Evolutionary conservation across 2,113 vertebrate species (phyloP), one percentile per base, ranked within the genome.

Genomic region (Parus major): DNA sequence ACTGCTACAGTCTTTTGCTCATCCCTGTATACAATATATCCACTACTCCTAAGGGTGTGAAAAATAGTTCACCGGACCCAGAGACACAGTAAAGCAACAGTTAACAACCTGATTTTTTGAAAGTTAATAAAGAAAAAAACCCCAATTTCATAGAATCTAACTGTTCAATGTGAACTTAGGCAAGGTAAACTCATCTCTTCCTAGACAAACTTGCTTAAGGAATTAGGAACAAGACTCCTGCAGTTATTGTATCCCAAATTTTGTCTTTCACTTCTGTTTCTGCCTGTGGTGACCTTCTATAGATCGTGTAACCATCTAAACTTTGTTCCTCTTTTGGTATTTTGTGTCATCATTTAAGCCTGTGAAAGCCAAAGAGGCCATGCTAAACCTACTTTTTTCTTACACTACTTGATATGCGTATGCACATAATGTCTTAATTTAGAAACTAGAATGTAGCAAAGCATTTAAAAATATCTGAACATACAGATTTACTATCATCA

Each of bases 41-140:
- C 82, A 8, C 63, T 93, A 70, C 71, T 96, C 77, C 89, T 89
- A 82, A 85, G 91, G 76, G 65, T 73, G 60, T 41, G 73, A 95
- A 96, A 94, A 97, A 94, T 63, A 86, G 72, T 90, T 96, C 94
- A 89, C 73, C 92, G 93, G 93, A 93, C 84, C 33, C 24, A 95
- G 91, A 96, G 69, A 88, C 79, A 86, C 35, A 72, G 39, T 36
- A 78, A 87, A 95, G 64, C 87, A 97, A 92, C 71, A 70, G 80
- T 69, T 88, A 93, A 81, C 41, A 92, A 80, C 46, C 15, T 15
- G 52, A 80, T 56, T 19, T 21, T 47, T 20, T 5, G 19, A 46
- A 31, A 64, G 23, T 7, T 13, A n/a, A 44, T 47, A 10, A 9
- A 12, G 41, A 50, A 19, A 35, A 39, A 70, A 47, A 15, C 10